Percentiles rank a stretch among this genome's conserved stretches.
Conservation (phyloP, 2,888 invertebrate genomes). For the Scaptomyza polygonia region DNA sequence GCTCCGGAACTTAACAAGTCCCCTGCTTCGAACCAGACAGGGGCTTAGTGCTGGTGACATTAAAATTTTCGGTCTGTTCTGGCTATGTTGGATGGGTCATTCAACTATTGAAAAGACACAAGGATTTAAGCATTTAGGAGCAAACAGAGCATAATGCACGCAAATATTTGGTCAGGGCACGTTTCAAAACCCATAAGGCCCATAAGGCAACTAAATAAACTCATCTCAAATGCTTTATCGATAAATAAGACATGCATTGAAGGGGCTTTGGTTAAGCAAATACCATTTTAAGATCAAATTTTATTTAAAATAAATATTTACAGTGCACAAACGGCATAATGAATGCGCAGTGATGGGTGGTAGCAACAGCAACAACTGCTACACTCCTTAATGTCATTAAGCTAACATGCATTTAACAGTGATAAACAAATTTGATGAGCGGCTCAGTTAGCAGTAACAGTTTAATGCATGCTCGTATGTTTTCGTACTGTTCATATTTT, state of each 20-base stretch:
- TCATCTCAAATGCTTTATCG: constrained; percentile 55
- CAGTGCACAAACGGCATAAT: not conserved
- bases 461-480: not conserved
- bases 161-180: constrained; percentile 67
- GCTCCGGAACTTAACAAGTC: not conserved
- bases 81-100: constrained; percentile 47
- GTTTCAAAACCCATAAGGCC: constrained; percentile 49
- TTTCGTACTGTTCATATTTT: not conserved
- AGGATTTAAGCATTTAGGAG: constrained; percentile 33
- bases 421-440: not conserved
- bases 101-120: constrained; percentile 55
- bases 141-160: constrained; percentile 40
- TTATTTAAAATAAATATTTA: constrained; percentile 66
- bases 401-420: constrained; percentile 16
- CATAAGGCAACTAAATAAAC: constrained; percentile 64
- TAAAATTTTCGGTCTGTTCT: constrained; percentile 8
- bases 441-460: not conserved
- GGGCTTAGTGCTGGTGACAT: constrained; percentile 27
- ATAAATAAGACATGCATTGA: constrained; percentile 25
- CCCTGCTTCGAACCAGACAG: constrained; percentile 46
- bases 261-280: constrained; percentile 39
- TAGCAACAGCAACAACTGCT: not conserved
- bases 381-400: not conserved
- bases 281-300: constrained; percentile 57
- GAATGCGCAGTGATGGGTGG: constrained; percentile 12